A percentile compares a stretch with the other conserved stretches of the same genome.
Conservation (phyloP, 2,113 vertebrate species). For the Chaetops frenatus region DNA sequence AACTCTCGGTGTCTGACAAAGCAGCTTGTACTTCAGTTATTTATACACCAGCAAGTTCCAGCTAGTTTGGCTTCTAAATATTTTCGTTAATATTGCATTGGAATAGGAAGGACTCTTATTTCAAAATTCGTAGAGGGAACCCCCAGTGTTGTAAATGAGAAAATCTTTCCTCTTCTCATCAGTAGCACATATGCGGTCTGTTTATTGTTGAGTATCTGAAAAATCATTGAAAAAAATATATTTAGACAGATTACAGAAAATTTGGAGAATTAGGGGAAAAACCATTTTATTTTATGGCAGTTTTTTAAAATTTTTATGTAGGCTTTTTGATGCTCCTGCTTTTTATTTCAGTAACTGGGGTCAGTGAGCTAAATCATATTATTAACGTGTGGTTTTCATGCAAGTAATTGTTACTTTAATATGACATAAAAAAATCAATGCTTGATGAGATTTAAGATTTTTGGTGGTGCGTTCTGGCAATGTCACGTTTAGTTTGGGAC, state of each 20-base stretch:
- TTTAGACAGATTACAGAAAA: background rate
- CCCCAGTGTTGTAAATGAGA: background rate
- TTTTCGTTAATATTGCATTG: background rate
- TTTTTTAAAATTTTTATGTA: background rate
- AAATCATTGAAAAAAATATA: background rate
- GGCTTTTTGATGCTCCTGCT: background rate
- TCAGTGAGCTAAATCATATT: background rate
- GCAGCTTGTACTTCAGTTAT: background rate
- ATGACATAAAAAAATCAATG: background rate
- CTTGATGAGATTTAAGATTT: background rate
- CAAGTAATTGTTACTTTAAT: background rate
- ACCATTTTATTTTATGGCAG: background rate
- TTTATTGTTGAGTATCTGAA: background rate
- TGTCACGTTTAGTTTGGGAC: background rate
- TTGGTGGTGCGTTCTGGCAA: background rate
- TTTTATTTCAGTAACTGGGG: background rate
- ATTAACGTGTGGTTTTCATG: background rate
- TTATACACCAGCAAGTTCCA: background rate
- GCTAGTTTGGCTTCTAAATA: background rate
- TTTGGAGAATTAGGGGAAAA: background rate
- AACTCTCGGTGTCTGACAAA: background rate
- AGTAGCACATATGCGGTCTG: background rate
- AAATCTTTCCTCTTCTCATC: background rate
- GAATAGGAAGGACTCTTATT: background rate
- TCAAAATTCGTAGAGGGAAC: background rate